These are phyloP conservation scores for Ypsolopha scabrella DNA, from an alignment of 2,888 invertebrate species.

Conservation along the genomic window DNA sequence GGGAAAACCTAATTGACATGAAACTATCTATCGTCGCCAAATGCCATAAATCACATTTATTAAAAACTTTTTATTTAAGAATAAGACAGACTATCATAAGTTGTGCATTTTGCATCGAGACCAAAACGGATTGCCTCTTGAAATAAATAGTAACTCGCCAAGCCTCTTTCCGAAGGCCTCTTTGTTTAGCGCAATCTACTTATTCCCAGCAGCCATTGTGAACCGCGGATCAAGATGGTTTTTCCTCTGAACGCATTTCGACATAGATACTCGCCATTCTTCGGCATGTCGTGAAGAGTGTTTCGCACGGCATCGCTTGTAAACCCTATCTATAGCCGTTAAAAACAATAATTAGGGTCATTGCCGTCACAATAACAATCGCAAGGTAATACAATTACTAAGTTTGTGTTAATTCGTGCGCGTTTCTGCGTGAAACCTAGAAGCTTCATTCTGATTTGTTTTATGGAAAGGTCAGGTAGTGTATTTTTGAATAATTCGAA, in stretches of 20 bases:
- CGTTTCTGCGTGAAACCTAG: neutral
- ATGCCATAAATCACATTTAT: too few species aligned
- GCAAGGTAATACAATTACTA: constrained; percentile 2
- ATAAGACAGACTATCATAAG: too few species aligned
- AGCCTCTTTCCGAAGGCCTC: constrained; percentile 36
- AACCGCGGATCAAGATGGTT: constrained; percentile 38
- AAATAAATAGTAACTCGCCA: constrained; percentile 15
- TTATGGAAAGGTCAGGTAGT: too few species aligned
- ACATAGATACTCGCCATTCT: constrained; percentile 24
- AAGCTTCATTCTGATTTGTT: neutral
- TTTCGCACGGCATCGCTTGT: constrained; percentile 14
- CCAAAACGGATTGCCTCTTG: constrained; percentile 29
- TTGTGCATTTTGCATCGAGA: too few species aligned
- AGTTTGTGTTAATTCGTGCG: neutral
- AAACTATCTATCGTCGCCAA: too few species aligned
- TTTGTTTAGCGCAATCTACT: constrained; percentile 51
- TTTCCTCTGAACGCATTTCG: constrained; percentile 39
- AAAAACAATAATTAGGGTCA: constrained; percentile 4
- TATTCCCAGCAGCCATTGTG: constrained; percentile 54
- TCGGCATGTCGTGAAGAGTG: constrained; percentile 10
- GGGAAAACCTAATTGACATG: too few species aligned
- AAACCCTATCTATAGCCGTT: constrained; percentile 1
- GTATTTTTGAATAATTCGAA: too few species aligned
- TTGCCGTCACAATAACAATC: constrained; percentile 3
- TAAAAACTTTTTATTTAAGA: too few species aligned